A percentile compares a stretch with the other conserved stretches of the same genome.
Conservation (phyloP, 2,797 vertebrate genomes). For the Hephaestus fuliginosus region DNA sequence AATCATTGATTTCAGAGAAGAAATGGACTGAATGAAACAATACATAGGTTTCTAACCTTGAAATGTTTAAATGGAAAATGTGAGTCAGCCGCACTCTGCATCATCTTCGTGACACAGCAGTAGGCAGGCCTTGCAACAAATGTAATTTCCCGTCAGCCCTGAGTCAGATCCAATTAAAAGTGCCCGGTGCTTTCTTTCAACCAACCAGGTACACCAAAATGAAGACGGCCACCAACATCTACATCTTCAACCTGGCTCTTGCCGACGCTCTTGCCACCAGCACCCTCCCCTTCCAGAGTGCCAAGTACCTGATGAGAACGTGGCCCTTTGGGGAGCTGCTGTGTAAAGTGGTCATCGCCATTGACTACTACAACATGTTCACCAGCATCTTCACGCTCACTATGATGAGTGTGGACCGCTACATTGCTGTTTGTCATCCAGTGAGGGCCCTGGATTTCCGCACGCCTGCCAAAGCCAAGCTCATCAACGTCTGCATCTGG, state of each 20-base stretch:
- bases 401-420: slow-evolving; percentile 99
- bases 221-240: slow-evolving; percentile 99
- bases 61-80: slow-evolving; percentile 13
- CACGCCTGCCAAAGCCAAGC: slow-evolving; percentile 94
- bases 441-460: slow-evolving; percentile 95
- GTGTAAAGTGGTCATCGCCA: slow-evolving; percentile 94
- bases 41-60: slow-evolving; percentile 27
- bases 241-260: slow-evolving; percentile 97
- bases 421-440: slow-evolving; percentile 95
- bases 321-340: slow-evolving; percentile 96
- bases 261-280: slow-evolving; percentile 95
- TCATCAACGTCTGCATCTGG: slow-evolving; percentile 98
- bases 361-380: slow-evolving; percentile 99
- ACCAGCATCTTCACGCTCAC: slow-evolving; percentile 99
- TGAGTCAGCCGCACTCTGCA: not conserved
- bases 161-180: not conserved
- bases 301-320: slow-evolving; percentile 95
- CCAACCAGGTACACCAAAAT: slow-evolving; percentile 94
- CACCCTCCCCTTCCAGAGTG: slow-evolving; percentile 96
- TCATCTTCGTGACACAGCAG: slow-evolving; percentile 7
- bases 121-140: slow-evolving; percentile 23
- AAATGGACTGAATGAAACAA: slow-evolving; percentile 34
- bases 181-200: not conserved
- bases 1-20: slow-evolving; percentile 15
- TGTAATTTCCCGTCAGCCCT: not conserved